Base-by-base conservation (phyloP, 2,888 invertebrate genomes). In the Pyrochroa serraticornis region DNA sequence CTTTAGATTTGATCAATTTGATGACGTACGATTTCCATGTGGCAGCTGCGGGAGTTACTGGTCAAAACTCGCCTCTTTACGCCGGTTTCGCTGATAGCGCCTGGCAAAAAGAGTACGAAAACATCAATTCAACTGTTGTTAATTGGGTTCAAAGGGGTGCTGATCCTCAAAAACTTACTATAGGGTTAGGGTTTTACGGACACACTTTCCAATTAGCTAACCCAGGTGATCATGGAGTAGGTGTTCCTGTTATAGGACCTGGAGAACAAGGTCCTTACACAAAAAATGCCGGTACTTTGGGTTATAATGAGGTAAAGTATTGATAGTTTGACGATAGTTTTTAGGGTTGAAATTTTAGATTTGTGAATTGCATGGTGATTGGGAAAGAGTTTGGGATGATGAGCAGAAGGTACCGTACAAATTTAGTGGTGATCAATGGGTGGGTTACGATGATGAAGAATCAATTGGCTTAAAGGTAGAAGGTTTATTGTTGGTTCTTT, bases 121-220 rank as follows among this genome's bases (percentile, higher is more conserved):
- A 68, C 64, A 41, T 42, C 22, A 22, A 22, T 22, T 38, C 31
- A 14, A 43, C n/a, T n/a, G 22, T 14, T 32, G 10, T 3, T 1
- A 45, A 44, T 33, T 44, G 45, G 38, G 7, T 52, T 14, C 14
- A 44, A 39, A 9, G 81, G 60, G 87, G 87, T 8, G 85, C 84
- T 0, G 79, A 82, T 1, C 77, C 83, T 0, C 77, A 84, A 1
- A 92, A 92, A 72, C 65, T 93, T 0, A 78, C 87, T 0, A 62
- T 92, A 0, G 92, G 92, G 0, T 76, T 91, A 30, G 87, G 88
- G 0, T 81, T 87, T 5, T 92, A 91, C 62, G 92, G 90, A 0
- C 82, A 86, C 49, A 82, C 86, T 0, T 93, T 87, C 65, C 85
- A 83, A 0, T 75, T 92, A 8, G 70, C 77, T 0, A 72, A 83